Percentiles rank a stretch among this genome's conserved stretches.
Conservation (phyloP, 2,797 vertebrate genomes). For the Cyprinella venusta region DNA sequence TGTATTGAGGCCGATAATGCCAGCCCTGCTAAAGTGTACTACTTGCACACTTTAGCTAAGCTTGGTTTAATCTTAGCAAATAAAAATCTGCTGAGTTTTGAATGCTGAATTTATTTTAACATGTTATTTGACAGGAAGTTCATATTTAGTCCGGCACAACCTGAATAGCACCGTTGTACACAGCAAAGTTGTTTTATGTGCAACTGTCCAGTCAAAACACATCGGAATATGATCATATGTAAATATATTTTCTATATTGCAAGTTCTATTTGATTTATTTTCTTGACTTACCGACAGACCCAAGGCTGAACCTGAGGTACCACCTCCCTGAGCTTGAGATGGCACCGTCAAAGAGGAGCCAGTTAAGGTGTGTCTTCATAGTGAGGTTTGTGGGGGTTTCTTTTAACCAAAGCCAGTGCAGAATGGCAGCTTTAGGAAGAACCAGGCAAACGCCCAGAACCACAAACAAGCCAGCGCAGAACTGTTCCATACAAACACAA, state of each 20-base stretch:
- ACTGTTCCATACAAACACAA: slow-evolving; percentile 48
- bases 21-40: slow-evolving; percentile 35
- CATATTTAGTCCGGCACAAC: neutral
- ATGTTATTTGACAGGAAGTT: slow-evolving; percentile 8
- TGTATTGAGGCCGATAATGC: slow-evolving; percentile 45
- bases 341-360: slow-evolving; percentile 62
- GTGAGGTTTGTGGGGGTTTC: slow-evolving; percentile 75
- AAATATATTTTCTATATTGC: neutral
- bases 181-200: neutral
- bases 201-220: neutral
- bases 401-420: slow-evolving; percentile 73
- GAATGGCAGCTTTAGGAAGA: slow-evolving; percentile 74
- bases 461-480: slow-evolving; percentile 73
- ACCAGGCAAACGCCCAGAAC: slow-evolving; percentile 80
- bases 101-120: neutral
- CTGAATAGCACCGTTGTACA: neutral
- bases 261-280: slow-evolving; percentile 26
- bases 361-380: slow-evolving; percentile 75
- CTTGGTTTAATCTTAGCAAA: slow-evolving; percentile 5
- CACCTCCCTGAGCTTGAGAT: slow-evolving; percentile 37
- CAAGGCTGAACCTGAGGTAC: slow-evolving; percentile 12
- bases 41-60: neutral
- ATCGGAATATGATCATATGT: neutral
- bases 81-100: neutral
- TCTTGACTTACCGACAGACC: neutral